Percentiles rank a stretch among this genome's conserved stretches.
These are phyloP conservation scores for Drosophila littoralis DNA, from an alignment of 1,140 invertebrate genomes.

Conservation along the genomic window DNA sequence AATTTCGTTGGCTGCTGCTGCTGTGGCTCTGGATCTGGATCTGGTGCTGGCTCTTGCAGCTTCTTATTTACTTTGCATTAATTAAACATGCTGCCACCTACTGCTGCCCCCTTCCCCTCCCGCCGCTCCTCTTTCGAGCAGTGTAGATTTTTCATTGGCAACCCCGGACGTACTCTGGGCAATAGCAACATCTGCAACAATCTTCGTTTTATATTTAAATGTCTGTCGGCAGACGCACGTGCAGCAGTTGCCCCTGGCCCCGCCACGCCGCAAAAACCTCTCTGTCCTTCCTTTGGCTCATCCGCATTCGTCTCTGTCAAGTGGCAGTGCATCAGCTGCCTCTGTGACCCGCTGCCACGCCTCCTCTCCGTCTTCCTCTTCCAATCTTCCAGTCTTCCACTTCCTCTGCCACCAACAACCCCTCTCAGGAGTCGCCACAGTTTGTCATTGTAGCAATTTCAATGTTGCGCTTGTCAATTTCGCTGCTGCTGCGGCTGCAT, in stretches of 20 bases:
- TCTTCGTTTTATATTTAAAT: slow-evolving; percentile 80
- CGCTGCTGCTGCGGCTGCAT: slow-evolving; percentile 39
- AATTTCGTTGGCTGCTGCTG: slow-evolving; percentile 65
- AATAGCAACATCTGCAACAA: slow-evolving; percentile 71
- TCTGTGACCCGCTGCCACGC: slow-evolving; percentile 2
- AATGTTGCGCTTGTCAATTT: slow-evolving; percentile 82
- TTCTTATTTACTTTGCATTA: slow-evolving; percentile 83
- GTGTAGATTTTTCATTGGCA: slow-evolving; percentile 69
- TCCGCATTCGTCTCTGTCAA: slow-evolving; percentile 79
- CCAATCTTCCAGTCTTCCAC: no score
- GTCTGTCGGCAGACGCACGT: slow-evolving; percentile 75
- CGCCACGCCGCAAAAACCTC: background rate
- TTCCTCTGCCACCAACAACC: background rate
- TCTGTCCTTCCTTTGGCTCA: slow-evolving; percentile 8
- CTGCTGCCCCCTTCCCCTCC: slow-evolving; percentile 12
- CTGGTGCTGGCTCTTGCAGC: slow-evolving; percentile 27
- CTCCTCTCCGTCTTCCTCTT: background rate
- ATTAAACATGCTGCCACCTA: slow-evolving; percentile 80
- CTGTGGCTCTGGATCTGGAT: background rate
- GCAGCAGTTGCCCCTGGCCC: slow-evolving; percentile 37
- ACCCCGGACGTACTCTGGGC: slow-evolving; percentile 6
- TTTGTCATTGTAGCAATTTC: slow-evolving; percentile 82
- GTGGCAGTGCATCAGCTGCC: slow-evolving; percentile 70
- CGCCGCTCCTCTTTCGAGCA: background rate
- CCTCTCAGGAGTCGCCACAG: slow-evolving; percentile 40